Evolutionary conservation across 1,140 invertebrate genomes (phyloP).

Genomic region (Nasonia longicornis): DNA sequence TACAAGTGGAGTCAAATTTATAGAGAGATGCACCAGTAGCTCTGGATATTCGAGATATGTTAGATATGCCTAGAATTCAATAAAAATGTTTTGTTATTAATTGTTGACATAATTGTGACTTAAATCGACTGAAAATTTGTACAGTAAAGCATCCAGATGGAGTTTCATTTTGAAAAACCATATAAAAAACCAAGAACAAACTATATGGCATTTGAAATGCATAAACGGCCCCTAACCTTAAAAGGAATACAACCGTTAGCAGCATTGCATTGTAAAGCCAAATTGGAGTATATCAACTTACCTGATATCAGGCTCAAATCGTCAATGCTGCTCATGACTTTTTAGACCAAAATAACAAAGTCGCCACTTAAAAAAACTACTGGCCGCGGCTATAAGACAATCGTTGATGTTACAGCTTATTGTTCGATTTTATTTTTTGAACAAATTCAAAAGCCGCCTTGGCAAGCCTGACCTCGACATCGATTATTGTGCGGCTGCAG

Average conservation of each 20-base stretch:
- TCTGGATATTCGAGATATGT: constrained; percentile 53
- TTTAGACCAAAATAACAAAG: neutral
- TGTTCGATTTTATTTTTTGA: neutral
- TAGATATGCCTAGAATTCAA: constrained; percentile 53
- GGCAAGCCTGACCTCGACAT: neutral
- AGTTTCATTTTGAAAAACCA: too few species aligned
- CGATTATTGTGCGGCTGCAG: neutral
- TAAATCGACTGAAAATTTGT: constrained; percentile 22
- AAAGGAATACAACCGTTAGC: neutral
- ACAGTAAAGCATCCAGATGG: neutral
- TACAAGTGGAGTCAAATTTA: constrained; percentile 49
- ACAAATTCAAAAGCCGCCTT: too few species aligned
- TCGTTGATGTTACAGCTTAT: neutral
- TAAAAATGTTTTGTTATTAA: constrained; percentile 27
- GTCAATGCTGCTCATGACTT: constrained; percentile 51
- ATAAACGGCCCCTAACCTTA: constrained; percentile 17
- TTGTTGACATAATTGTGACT: neutral
- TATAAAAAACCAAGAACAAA: neutral
- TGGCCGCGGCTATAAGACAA: neutral
- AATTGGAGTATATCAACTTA: constrained; percentile 33
- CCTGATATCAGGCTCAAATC: constrained; percentile 55
- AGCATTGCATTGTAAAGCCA: neutral
- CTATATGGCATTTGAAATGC: neutral
- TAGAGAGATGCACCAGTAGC: constrained; percentile 43
- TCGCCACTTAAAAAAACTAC: neutral